Percentiles rank a stretch among this genome's conserved stretches.
These are phyloP conservation scores for Eclectus roratus DNA, from an alignment of 2,113 vertebrate species.

Conservation along the genomic window DNA sequence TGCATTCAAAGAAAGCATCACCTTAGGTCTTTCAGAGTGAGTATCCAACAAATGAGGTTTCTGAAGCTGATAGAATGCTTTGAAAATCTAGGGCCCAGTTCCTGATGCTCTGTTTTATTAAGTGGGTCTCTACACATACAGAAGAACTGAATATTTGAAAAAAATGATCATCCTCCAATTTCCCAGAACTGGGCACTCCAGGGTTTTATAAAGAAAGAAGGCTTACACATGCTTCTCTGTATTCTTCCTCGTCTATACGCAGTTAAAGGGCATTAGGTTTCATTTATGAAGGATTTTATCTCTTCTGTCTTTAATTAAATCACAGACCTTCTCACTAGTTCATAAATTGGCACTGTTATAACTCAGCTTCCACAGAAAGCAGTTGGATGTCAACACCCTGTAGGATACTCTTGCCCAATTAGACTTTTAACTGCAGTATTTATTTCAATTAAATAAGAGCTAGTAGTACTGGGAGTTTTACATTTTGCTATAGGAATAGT, in stretches of 20 bases:
- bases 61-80: neutral
- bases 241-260: neutral
- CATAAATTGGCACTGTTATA: neutral
- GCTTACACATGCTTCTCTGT: neutral
- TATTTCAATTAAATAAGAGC: constrained; percentile 16
- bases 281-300: constrained; percentile 34
- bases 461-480: neutral
- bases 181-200: neutral
- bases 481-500: neutral
- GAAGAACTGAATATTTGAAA: neutral
- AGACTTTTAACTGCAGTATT: neutral
- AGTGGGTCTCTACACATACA: neutral
- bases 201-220: constrained; percentile 6
- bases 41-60: neutral
- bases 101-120: neutral
- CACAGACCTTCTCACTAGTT: neutral
- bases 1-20: neutral
- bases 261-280: constrained; percentile 23
- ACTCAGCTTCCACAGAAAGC: neutral
- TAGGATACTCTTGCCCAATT: neutral
- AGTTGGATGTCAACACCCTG: neutral
- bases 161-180: constrained; percentile 25
- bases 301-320: constrained; percentile 52
- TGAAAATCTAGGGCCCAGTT: neutral
- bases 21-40: neutral